These are phyloP conservation scores for Adineta ricciae DNA, from an alignment of 2,888 invertebrate species.

Conservation along the genomic window DNA sequence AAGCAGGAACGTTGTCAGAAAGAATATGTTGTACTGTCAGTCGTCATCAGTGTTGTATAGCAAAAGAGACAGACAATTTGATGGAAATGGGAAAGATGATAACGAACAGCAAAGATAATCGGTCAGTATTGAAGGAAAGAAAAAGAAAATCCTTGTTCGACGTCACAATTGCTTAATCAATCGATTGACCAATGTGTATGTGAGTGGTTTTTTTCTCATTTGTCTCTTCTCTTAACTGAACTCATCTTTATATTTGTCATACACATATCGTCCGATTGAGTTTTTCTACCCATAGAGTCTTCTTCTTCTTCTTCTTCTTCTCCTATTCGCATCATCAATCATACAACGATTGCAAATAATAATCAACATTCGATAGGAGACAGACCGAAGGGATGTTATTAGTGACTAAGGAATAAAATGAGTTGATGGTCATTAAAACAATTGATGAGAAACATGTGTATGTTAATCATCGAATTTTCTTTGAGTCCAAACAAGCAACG, in stretches of 20 bases:
- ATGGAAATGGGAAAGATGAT: neutral
- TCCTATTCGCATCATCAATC: neutral
- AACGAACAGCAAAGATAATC: neutral
- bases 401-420: neutral
- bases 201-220: neutral
- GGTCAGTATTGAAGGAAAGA: neutral
- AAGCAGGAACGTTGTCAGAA: neutral
- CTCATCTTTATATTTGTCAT: neutral
- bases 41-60: neutral
- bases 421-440: neutral
- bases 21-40: slow-evolving; percentile 3
- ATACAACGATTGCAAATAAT: neutral
- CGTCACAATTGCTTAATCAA: neutral
- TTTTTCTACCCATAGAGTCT: neutral
- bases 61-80: neutral
- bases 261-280: neutral
- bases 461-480: neutral
- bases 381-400: neutral
- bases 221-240: neutral
- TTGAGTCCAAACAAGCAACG: neutral
- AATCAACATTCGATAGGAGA: neutral
- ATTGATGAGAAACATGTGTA: neutral
- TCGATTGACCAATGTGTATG: neutral
- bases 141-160: neutral
- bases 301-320: neutral